Evolutionary conservation across 1,140 invertebrate genomes (phyloP).

Genomic region (Solenopsis invicta): DNA sequence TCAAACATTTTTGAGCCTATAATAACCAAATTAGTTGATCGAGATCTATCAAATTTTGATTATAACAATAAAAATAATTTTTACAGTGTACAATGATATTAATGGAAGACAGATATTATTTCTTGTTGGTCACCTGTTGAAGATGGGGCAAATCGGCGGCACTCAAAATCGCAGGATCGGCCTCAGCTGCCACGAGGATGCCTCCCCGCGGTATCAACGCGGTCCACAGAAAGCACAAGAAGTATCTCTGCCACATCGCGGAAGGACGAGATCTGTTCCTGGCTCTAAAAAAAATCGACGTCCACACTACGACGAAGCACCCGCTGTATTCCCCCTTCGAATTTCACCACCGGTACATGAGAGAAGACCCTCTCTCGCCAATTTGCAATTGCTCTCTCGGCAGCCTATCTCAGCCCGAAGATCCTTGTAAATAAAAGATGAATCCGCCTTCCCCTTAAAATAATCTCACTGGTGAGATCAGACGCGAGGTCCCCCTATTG

Average conservation of each 20-base stretch:
- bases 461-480: slow-evolving; percentile 5
- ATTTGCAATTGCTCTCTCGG: slow-evolving; percentile 22
- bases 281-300: slow-evolving; percentile 27
- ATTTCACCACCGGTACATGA: slow-evolving; percentile 67
- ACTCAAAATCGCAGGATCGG: slow-evolving; percentile 67
- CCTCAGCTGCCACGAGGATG: slow-evolving; percentile 64
- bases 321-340: slow-evolving; percentile 40
- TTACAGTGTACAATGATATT: not conserved
- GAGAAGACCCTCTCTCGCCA: not conserved
- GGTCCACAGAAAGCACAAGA: slow-evolving; percentile 67
- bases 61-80: no score
- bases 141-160: slow-evolving; percentile 67
- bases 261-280: slow-evolving; percentile 26
- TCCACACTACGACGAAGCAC: slow-evolving; percentile 36
- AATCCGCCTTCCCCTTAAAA: not conserved
- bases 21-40: no score
- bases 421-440: slow-evolving; percentile 33
- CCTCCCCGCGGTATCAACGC: slow-evolving; percentile 41
- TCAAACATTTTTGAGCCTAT: no score
- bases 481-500: not conserved
- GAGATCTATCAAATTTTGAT: no score
- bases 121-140: slow-evolving; percentile 66
- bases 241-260: slow-evolving; percentile 68
- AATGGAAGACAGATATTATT: not conserved
- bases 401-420: not conserved